Base-by-base conservation (phyloP, 2,888 invertebrate species). In the Archips crataeganus region DNA sequence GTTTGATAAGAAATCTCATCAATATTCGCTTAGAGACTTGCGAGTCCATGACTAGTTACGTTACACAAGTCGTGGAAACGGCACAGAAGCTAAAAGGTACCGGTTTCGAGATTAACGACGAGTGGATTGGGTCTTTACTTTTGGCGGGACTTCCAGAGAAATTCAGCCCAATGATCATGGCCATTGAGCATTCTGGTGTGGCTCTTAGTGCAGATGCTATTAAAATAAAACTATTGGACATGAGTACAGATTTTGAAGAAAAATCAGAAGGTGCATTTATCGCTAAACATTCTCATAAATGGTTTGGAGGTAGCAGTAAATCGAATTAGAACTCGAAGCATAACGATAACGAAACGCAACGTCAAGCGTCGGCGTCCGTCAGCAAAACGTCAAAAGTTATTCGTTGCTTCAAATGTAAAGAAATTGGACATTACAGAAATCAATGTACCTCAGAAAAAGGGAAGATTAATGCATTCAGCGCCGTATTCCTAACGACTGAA, bases 401-500 rank as follows among this genome's bases (percentile, higher is more conserved):
- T 32, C 70, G 60, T 9, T 78, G 79, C 63, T 78, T 77, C 59
- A 74, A 75, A 49, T 78, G 79, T 47, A 77, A 78, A 42, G 4
- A 70, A 49, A 11, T 47, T 6, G 77, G 77, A 4, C 76, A 79
- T 57, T 77, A n/a, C 34, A 79, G 77, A 63, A 71, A 72, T 42
- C 76, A 77, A 32, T 78, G 78, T 59, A 2, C 63, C 2, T 36
- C 32, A 13, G 60, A 66, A 23, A 76, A 76, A 61, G 45, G 32
- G 11, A 71, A 73, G 36, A 68, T 15, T 0, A 79, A 78, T 75
- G 78, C 77, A 54, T 80, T 80, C 49, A 78, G 76, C 70, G 79
- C 77, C 34, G 63, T 78, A 3, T 80, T 79, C 45, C 32, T 77
- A 0, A 68, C 32, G 0, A 34, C 32, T 1, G 36, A 73, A 9